phyloP scores from a whole-genome alignment of 1,140 invertebrate genomes.

The Megalonaias nervosa region DNA sequence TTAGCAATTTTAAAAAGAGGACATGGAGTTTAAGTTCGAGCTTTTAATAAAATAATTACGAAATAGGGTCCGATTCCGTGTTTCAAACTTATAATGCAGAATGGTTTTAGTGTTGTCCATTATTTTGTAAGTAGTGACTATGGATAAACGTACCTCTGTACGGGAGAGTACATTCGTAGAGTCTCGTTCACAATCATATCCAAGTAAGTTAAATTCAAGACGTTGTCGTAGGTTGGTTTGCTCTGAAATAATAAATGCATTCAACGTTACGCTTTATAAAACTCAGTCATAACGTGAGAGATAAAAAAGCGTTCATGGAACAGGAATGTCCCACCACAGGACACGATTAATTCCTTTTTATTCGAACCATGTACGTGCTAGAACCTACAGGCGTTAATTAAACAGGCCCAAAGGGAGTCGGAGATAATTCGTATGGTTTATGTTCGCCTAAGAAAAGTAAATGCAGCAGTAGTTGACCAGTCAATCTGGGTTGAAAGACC shows the following conservation, averaged over 20 bases:
- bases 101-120: no score
- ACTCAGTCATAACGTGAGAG: background rate
- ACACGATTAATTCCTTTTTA: background rate
- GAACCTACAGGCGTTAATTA: background rate
- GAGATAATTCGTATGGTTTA: background rate
- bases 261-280: background rate
- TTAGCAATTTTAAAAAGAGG: no score
- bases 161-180: conserved; percentile 32
- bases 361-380: background rate
- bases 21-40: no score
- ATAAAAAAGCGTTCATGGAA: no score
- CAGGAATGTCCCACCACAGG: background rate
- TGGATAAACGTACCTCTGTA: background rate
- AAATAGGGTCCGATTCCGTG: no score
- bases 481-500: no score
- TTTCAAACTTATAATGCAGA: no score
- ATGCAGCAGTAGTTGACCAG: no score
- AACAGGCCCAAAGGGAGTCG: background rate
- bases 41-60: no score
- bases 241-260: conserved; percentile 5
- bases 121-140: no score
- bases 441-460: no score
- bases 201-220: conserved; percentile 18
- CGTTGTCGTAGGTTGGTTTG: conserved; percentile 34
- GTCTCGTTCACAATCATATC: conserved; percentile 31